Conservation (phyloP, 64 coral and sea anemone genomes). For the Hydrozoanthus tunicans region DNA sequence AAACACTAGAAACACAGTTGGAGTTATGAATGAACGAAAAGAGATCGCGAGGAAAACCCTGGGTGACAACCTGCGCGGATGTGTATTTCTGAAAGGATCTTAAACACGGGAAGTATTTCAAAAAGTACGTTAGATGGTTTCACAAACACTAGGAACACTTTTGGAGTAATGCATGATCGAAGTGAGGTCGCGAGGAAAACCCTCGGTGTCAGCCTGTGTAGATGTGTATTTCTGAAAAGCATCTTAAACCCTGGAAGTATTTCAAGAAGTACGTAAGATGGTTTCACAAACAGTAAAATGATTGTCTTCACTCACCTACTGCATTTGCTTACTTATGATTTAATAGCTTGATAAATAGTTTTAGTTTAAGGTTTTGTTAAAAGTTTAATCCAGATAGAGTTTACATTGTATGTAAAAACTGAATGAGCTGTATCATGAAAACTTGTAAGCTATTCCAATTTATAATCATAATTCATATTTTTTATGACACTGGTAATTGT, state of each 20-base stretch:
- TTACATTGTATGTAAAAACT: no score
- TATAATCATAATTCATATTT: no score
- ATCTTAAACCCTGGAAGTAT: conserved; percentile 58
- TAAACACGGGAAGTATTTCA: conserved; percentile 64
- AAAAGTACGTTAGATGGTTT: conserved; percentile 68
- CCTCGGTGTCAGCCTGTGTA: conserved; percentile 63
- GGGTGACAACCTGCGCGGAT: no score
- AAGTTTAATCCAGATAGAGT: no score
- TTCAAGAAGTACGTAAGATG: conserved; percentile 62
- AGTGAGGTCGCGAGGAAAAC: conserved; percentile 69
- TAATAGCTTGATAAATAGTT: no score
- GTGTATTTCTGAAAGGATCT: background rate
- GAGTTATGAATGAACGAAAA: no score
- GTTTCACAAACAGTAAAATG: conserved; percentile 73
- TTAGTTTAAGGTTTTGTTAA: no score
- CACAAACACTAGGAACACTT: conserved; percentile 61
- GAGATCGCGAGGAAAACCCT: no score
- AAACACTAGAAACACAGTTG: conserved; percentile 38
- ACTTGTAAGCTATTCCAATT: no score
- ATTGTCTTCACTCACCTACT: background rate
- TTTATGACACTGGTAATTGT: no score
- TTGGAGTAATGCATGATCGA: conserved; percentile 94
- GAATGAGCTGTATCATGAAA: no score
- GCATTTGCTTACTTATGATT: no score
- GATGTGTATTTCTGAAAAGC: conserved; percentile 78